Evolutionary conservation across 2,113 vertebrate species (phyloP).

Genomic region (Lagopus leucura): DNA sequence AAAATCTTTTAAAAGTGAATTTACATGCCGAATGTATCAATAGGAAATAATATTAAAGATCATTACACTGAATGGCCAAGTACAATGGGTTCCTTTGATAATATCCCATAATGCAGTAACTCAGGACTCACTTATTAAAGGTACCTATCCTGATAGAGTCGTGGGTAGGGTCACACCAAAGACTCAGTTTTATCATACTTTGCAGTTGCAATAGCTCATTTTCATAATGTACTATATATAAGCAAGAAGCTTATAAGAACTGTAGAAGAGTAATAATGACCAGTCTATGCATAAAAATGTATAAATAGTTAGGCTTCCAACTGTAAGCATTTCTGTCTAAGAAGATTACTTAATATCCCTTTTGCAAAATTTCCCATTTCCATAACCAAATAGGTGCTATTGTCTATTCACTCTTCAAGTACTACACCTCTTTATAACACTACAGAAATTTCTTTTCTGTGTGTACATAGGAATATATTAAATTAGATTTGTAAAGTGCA

Average conservation of each 20-base stretch:
- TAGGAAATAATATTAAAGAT: constrained; percentile 81
- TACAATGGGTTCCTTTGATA: constrained; percentile 73
- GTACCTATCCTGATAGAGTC: constrained; percentile 64
- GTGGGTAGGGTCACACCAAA: constrained; percentile 54
- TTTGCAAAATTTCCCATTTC: constrained; percentile 59
- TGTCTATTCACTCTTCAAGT: constrained; percentile 25
- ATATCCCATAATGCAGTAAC: constrained; percentile 77
- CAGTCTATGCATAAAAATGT: constrained; percentile 55
- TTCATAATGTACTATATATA: constrained; percentile 74
- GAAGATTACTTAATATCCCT: constrained; percentile 59
- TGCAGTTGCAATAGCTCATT: constrained; percentile 69
- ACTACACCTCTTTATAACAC: constrained; percentile 1
- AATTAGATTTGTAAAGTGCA: constrained; percentile 29
- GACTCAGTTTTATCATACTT: constrained; percentile 64
- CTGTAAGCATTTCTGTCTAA: constrained; percentile 60
- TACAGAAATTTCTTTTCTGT: constrained; percentile 1
- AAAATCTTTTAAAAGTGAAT: constrained; percentile 77
- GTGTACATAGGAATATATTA: constrained; percentile 11
- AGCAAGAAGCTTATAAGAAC: constrained; percentile 68
- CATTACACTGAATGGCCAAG: constrained; percentile 76
- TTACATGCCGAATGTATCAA: constrained; percentile 75
- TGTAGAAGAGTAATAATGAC: constrained; percentile 68
- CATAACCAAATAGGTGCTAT: constrained; percentile 53
- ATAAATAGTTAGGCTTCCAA: constrained; percentile 61
- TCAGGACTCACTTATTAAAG: constrained; percentile 69